Base-by-base conservation (phyloP, 2,113 vertebrate species). In the Piprites chloris region DNA sequence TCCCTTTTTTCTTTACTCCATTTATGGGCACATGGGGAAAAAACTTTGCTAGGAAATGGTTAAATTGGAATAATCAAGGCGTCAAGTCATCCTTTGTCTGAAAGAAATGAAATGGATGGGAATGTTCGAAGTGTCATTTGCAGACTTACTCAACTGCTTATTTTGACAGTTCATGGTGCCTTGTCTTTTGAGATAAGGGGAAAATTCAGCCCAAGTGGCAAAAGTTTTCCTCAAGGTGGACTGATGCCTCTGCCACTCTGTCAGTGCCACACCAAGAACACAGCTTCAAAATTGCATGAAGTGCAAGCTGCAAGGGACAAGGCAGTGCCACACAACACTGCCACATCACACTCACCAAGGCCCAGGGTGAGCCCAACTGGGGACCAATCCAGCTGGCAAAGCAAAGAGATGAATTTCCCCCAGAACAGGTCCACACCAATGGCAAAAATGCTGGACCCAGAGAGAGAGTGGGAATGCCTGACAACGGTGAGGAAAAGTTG, bases 351-450 rank as follows among this genome's bases (percentile, higher is more conserved):
- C 16, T 62, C 15, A 16, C 27, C 12, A 7, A 49, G 22, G 5
- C 0, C 0, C 17, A 8, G 35, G 21, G 27, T 42, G 30, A 79
- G 32, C 9, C 37, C 55, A 37, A 42, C 9, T 28, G 35, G 39
- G 27, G 26, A 24, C 9, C 0, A 0, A 32, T 4, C 7, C 32
- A 21, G 5, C 19, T 3, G 0, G 5, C 24, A 83, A 56, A 65
- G 33, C 8, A 1, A 49, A 59, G 22, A 84, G 11, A 46, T 5
- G 3, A 11, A 18, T 41, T 73, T 67, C 11, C 20, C 37, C 28
- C 12, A 71, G 39, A 35, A 23, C 5, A 55, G 10, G 3, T 55
- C 35, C 0, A 1, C 30, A 56, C 3, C 14, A 24, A 4, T 7
- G 62, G 13, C 22, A 49, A 4, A 19, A 26, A 28, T 5, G 7